Base-by-base conservation (phyloP, 2,888 invertebrate genomes). In the Toxonevra muliebris region DNA sequence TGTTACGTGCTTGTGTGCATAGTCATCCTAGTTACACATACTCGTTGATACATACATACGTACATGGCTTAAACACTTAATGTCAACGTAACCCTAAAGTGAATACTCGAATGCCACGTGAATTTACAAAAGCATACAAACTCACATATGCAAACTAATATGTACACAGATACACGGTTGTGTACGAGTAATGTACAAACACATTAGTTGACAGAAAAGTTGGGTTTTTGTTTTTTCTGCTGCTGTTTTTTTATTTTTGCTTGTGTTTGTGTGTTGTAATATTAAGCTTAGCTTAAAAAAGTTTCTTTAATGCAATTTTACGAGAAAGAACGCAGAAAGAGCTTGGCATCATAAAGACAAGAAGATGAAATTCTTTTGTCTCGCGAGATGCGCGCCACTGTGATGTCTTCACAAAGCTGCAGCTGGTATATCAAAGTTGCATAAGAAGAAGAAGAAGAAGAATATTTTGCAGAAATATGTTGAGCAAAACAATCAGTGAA, bases 291-390 rank as follows among this genome's bases (percentile, higher is more conserved):
- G 59, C 65, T 65, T 54, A 65, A 65, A 58, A 50, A 77, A 79
- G 75, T 77, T 74, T 73, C 75, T 79, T 76, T 79, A 79, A 79
- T 80, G 79, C 80, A 79, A 80, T 80, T 79, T 79, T 78, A 79
- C 77, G 78, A 30, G 30, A 30, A 2, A 4, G 30, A 30, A n/a
- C n/a, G n/a, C n/a, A n/a, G n/a, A n/a, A n/a, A n/a, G 50, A 3
- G 30, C 30, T 2, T 30, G 30, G 3, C 30, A 30, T 30, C 30
- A 30, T 30, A 48, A 48, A 15, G 15, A 15, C 50, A 7, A 4
- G 15, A 48, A n/a, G 50, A 48, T 13, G 50, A 48, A 15, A 15
- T 7, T n/a, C 50, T 48, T 48, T n/a, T 48, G 50, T 15, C 13
- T 48, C 50, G 2, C 8, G 30, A 30, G 30, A 30, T 30, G 30